Evolutionary conservation across 2,888 invertebrate species (phyloP), one percentile per base, ranked within the genome.

Genomic region (Drosophila nr. fundita): DNA sequence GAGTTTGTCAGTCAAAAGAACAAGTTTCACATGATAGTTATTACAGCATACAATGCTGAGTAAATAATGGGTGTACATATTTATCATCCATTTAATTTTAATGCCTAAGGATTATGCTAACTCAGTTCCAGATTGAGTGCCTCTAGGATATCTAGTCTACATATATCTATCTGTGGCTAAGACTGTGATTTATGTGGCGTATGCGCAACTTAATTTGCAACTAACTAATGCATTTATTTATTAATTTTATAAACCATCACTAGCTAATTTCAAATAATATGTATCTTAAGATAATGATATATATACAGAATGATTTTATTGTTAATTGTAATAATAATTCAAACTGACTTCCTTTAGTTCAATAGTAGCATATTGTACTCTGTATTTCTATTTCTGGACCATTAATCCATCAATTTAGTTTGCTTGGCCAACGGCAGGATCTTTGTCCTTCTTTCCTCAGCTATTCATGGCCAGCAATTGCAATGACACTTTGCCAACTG

Each of bases 71-170:
- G 8, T 24, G 1, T 15, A 15, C 8, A 8, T 8, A 27, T 24
- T 45, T 15, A 24, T 45, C 8, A 45, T 8, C 7, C 2, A n/a
- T 13, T 27, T 38, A 7, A 55, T 38, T 38, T 29, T 0, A 13
- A 29, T 76, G 67, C 68, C 75, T 63, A 76, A 83, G 80, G 60
- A 68, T 72, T 87, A 63, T 63, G 80, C 66, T 30, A 49, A 55
- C 53, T 40, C 66, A 67, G 40, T 8, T 21, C 27, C 30, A 48
- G 4, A 48, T n/a, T 42, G 24, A 1, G 13, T 52, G 50, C 66
- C 60, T 55, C 11, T 4, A 7, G 21, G 13, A 2, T 38, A 7
- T 61, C 30, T 27, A n/a, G 27, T 13, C 42, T 13, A n/a, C n/a
- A n/a, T n/a, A n/a, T n/a, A 13, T 29, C 8, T 11, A 24, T 3